These are phyloP conservation scores for Lasaia peninsularis DNA, from an alignment of 1,140 invertebrate species.

Conservation along the genomic window DNA sequence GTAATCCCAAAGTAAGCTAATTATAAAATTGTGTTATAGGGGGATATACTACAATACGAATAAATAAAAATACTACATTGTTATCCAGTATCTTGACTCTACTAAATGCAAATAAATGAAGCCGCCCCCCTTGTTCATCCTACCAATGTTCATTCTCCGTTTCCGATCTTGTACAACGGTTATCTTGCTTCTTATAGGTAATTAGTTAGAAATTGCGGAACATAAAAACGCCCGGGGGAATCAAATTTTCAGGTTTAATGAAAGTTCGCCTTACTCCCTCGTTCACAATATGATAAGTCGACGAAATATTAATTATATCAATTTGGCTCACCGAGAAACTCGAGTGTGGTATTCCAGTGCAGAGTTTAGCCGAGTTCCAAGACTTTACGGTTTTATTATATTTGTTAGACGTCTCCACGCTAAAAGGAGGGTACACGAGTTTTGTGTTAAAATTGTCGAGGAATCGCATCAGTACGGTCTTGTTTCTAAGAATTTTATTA, in stretches of 20 bases:
- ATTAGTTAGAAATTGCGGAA: conserved; percentile 43
- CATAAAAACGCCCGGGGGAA: conserved; percentile 49
- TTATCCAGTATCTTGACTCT: too few species aligned
- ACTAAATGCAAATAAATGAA: too few species aligned
- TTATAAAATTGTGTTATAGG: too few species aligned
- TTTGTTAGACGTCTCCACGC: background rate
- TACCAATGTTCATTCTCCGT: background rate
- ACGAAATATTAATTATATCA: conserved; percentile 56
- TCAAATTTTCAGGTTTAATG: conserved; percentile 54
- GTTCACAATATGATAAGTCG: conserved; percentile 40
- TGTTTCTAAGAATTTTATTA: background rate
- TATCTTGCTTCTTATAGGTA: conserved; percentile 21
- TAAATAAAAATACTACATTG: too few species aligned
- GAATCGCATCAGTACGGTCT: background rate
- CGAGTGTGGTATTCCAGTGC: background rate
- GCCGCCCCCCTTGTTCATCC: too few species aligned
- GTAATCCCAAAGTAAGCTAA: too few species aligned
- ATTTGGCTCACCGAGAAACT: conserved; percentile 28
- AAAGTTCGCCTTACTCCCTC: conserved; percentile 39
- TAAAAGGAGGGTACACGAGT: background rate
- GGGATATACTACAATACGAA: too few species aligned
- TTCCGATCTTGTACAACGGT: background rate
- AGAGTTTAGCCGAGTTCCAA: background rate
- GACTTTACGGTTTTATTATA: background rate
- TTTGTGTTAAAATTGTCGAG: background rate